phyloP scores from a whole-genome alignment of 2,888 invertebrate genomes.

The Zygaena filipendulae region DNA sequence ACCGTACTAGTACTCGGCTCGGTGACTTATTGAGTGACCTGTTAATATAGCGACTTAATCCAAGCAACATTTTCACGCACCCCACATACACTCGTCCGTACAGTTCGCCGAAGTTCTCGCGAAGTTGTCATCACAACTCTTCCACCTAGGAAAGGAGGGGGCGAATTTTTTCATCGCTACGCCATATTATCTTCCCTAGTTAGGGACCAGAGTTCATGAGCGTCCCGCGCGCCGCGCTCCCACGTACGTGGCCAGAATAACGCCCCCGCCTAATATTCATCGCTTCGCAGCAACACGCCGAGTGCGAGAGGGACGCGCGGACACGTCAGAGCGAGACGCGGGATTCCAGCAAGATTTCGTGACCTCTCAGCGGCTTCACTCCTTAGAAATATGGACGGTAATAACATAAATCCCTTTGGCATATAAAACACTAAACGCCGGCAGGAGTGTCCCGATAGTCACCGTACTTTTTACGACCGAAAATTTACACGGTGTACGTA shows the following conservation, averaged over 20 bases:
- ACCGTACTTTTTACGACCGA: slow-evolving; percentile 36
- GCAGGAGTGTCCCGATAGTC: slow-evolving; percentile 48
- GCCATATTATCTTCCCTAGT: slow-evolving; percentile 45
- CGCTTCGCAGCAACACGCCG: slow-evolving; percentile 50
- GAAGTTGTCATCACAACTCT: slow-evolving; percentile 62
- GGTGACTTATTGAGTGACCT: too few species aligned
- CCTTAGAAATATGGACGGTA: slow-evolving; percentile 67
- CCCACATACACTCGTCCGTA: slow-evolving; percentile 60
- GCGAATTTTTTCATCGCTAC: slow-evolving; percentile 55
- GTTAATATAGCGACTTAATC: too few species aligned
- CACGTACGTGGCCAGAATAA: slow-evolving; percentile 59
- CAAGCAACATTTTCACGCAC: too few species aligned
- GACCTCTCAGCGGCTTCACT: slow-evolving; percentile 65
- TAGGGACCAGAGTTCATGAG: slow-evolving; percentile 63
- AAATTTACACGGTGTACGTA: too few species aligned
- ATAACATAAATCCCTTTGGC: slow-evolving; percentile 69
- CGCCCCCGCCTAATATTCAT: slow-evolving; percentile 59
- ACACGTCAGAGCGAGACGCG: slow-evolving; percentile 30
- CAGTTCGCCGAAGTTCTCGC: slow-evolving; percentile 60
- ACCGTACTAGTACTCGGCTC: too few species aligned
- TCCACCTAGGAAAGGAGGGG: slow-evolving; percentile 42
- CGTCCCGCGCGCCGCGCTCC: slow-evolving; percentile 43
- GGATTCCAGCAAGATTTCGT: slow-evolving; percentile 57
- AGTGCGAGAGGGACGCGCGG: slow-evolving; percentile 34
- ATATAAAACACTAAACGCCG: slow-evolving; percentile 70